These are phyloP conservation scores for Podilymbus podiceps DNA, from an alignment of 2,113 vertebrate genomes.

Conservation along the genomic window DNA sequence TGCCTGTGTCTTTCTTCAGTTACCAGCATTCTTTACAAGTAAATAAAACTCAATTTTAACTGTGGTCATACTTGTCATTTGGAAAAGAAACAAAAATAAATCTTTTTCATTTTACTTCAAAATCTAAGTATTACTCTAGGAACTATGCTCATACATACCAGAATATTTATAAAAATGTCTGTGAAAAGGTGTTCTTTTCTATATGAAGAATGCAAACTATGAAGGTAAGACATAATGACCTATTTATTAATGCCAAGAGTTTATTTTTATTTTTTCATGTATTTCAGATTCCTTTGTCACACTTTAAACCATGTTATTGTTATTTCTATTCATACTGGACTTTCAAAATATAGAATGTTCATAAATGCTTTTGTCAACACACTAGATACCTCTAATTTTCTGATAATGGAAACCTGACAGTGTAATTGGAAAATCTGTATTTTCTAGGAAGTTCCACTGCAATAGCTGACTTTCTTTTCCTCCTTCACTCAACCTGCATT, in stretches of 20 bases:
- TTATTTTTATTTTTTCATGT: not conserved
- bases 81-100: not conserved
- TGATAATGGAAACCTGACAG: not conserved
- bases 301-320: not conserved
- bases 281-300: not conserved
- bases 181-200: not conserved
- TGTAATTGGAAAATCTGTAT: not conserved
- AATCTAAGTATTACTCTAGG: not conserved
- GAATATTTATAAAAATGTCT: not conserved
- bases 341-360: not conserved
- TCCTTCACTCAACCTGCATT: not conserved
- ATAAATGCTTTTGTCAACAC: not conserved
- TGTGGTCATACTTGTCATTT: not conserved
- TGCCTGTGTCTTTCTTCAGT: not conserved
- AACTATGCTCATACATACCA: not conserved
- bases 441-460: not conserved
- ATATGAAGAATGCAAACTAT: not conserved
- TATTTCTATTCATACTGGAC: not conserved
- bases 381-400: not conserved
- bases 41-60: not conserved
- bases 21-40: not conserved
- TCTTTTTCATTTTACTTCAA: not conserved
- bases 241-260: not conserved
- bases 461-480: not conserved
- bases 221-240: not conserved